Evolutionary conservation across 2,888 invertebrate genomes (phyloP), one percentile per base, ranked within the genome.

Genomic region (Chrysotoxum bicinctum): DNA sequence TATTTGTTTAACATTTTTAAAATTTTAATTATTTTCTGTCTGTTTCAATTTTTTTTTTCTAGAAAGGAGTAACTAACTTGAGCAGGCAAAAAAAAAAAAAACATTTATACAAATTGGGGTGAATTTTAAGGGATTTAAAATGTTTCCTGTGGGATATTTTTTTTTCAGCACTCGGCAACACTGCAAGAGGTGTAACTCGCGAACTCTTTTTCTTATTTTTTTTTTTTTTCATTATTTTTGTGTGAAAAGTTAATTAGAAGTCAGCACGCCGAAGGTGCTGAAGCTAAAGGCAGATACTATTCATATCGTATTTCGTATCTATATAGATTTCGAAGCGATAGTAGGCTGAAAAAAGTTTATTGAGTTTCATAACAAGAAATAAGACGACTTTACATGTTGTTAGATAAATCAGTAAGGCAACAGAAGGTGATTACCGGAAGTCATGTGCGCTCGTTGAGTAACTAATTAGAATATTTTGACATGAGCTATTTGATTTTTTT

Each of bases 391-490:
- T 52, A 66, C 35, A 21, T n/a, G 70, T 81, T 69, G 80, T 69
- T 75, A 80, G 69, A 70, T 70, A 75, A 75, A 75, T 75, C 75
- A 75, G 69, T 64, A 19, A 56, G 50, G 50, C 66, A n/a, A n/a
- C n/a, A 77, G 72, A 72, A 82, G 72, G 82, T 77, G 76, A 82
- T 82, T 82, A 77, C 82, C 82, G 82, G 82, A 82, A 82, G 77
- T 82, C 72, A 69, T 70, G 70, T 64, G 76, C 72, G 81, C 72
- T 76, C 52, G 72, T 60, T 26, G 72, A 66, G 58, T 77, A 72
- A n/a, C 77, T 68, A 77, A 82, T 82, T 76, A 72, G 58, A 82
- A 82, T 75, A 75, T 58, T 58, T 66, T 75, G 70, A 64, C 77
- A 64, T 54, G 62, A 45, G 37, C 37, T 50, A 62, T 76, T 26